Evolutionary conservation across 2,113 vertebrate genomes (phyloP).

Genomic region (Menidia beryllina): DNA sequence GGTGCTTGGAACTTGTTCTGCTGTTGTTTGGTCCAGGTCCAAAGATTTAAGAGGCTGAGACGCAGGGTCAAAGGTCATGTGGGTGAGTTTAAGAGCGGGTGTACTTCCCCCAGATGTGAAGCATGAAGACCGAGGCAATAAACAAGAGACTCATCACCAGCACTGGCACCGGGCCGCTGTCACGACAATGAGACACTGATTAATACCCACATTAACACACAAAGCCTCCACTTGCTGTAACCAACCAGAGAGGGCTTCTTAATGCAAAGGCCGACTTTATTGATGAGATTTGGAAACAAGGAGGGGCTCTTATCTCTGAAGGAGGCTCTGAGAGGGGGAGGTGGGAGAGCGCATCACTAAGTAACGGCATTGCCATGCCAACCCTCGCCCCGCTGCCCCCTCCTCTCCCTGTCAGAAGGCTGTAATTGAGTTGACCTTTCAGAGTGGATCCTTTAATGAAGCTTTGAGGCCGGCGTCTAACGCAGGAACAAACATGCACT

Average conservation of each 20-base stretch:
- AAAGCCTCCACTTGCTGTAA: constrained; percentile 36
- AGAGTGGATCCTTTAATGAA: constrained; percentile 85
- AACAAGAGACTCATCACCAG: constrained; percentile 99
- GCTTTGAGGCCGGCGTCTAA: constrained; percentile 75
- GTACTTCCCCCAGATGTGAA: constrained; percentile 99
- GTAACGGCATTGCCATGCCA: constrained; percentile 82
- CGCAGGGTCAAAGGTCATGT: constrained; percentile 71
- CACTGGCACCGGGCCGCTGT: constrained; percentile 96
- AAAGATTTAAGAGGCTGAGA: constrained; percentile 78
- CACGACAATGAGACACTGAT: constrained; percentile 60
- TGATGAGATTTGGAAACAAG: constrained; percentile 72
- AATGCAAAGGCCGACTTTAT: constrained; percentile 61
- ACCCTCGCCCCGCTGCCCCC: constrained; percentile 67
- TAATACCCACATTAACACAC: constrained; percentile 41
- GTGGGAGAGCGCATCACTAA: constrained; percentile 65
- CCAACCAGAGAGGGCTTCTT: constrained; percentile 21
- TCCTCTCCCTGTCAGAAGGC: constrained; percentile 73
- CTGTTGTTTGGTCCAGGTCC: constrained; percentile 94
- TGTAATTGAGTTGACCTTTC: constrained; percentile 89
- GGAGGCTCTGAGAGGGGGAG: constrained; percentile 42
- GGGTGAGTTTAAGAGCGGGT: constrained; percentile 90
- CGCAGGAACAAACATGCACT: constrained; percentile 77
- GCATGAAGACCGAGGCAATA: constrained; percentile 99
- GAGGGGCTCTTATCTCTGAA: constrained; percentile 70
- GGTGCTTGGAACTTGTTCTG: constrained; percentile 48